These are phyloP conservation scores for Drosophila serrata DNA, from an alignment of 1,140 invertebrate genomes.

Conservation along the genomic window DNA sequence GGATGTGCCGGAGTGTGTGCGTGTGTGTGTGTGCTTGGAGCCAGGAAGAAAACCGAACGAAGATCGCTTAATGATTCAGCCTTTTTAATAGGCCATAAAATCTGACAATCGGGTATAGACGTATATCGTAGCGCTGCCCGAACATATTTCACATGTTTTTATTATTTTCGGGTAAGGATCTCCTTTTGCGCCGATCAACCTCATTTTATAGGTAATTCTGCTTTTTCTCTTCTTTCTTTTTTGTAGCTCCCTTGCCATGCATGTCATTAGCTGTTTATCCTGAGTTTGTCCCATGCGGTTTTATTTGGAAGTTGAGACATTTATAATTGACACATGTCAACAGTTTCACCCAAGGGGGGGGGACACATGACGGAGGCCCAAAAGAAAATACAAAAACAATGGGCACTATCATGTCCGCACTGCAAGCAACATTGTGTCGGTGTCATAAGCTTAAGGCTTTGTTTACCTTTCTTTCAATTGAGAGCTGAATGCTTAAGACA, in stretches of 20 bases:
- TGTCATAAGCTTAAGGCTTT: slow-evolving; percentile 13
- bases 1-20: slow-evolving; percentile 36
- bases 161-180: slow-evolving; percentile 69
- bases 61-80: slow-evolving; percentile 77
- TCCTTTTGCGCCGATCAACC: slow-evolving; percentile 28
- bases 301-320: slow-evolving; percentile 72
- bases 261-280: slow-evolving; percentile 54
- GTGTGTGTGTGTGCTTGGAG: slow-evolving; percentile 1
- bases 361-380: slow-evolving; percentile 9
- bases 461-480: not conserved
- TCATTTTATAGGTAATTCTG: slow-evolving; percentile 60
- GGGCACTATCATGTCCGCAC: slow-evolving; percentile 12
- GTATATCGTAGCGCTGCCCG: slow-evolving; percentile 64
- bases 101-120: slow-evolving; percentile 78
- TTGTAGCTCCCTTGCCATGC: slow-evolving; percentile 45
- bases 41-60: slow-evolving; percentile 49
- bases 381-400: slow-evolving; percentile 25
- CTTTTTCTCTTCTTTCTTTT: no score
- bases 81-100: slow-evolving; percentile 83
- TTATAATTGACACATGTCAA: slow-evolving; percentile 79
- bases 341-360: slow-evolving; percentile 13
- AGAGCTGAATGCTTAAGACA: not conserved
- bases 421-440: slow-evolving; percentile 46
- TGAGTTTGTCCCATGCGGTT: slow-evolving; percentile 65
- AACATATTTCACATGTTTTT: slow-evolving; percentile 82